These are phyloP conservation scores for Fragum fragum DNA, from an alignment of 2,888 invertebrate species.

Conservation along the genomic window DNA sequence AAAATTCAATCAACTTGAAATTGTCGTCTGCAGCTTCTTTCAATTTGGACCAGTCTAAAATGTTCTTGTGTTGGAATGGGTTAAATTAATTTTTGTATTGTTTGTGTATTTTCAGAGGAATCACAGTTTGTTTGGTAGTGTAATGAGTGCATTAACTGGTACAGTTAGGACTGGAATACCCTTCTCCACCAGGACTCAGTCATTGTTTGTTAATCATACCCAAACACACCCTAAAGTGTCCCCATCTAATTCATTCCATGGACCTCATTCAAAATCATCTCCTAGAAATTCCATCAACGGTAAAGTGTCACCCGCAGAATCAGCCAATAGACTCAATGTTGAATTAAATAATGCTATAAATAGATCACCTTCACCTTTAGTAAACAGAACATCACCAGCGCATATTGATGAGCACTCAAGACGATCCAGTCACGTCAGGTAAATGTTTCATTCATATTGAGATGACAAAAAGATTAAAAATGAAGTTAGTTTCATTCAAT, in stretches of 20 bases:
- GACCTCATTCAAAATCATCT: slow-evolving; percentile 76
- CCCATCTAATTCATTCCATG: slow-evolving; percentile 80
- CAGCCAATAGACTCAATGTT: slow-evolving; percentile 80
- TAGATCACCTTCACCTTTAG: slow-evolving; percentile 79
- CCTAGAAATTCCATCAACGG: slow-evolving; percentile 81
- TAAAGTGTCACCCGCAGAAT: slow-evolving; percentile 77
- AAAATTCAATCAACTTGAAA: too few species aligned
- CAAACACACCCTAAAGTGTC: slow-evolving; percentile 77
- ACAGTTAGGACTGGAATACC: slow-evolving; percentile 78
- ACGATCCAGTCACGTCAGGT: slow-evolving; percentile 67
- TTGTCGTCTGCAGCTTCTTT: too few species aligned
- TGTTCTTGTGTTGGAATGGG: too few species aligned
- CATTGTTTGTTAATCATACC: slow-evolving; percentile 80
- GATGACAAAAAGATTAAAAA: too few species aligned
- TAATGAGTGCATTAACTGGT: slow-evolving; percentile 87
- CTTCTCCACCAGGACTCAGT: slow-evolving; percentile 83
- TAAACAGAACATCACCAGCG: slow-evolving; percentile 69
- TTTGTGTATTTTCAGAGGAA: slow-evolving; percentile 92
- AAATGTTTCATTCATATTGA: too few species aligned
- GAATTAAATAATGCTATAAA: slow-evolving; percentile 82
- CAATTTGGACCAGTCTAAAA: too few species aligned
- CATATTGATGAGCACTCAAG: slow-evolving; percentile 68
- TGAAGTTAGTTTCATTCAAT: too few species aligned
- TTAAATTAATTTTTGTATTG: background rate
- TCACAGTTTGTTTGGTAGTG: slow-evolving; percentile 97